Base-by-base conservation (phyloP, 2,797 vertebrate species). In the Pseudomugil gertrudae region DNA sequence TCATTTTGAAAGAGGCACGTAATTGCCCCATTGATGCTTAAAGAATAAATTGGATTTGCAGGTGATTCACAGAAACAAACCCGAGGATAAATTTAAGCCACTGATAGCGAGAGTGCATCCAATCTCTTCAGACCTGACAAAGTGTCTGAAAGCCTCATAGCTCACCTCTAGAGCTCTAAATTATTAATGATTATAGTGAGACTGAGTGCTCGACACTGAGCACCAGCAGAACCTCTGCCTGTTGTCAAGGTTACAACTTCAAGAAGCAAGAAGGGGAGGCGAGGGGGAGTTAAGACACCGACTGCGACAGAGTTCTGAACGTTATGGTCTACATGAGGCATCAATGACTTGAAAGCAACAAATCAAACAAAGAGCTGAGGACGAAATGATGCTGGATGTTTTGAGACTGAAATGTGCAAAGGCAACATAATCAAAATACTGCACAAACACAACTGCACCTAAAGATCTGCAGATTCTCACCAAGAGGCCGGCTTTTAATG, bases 211-310 rank as follows among this genome's bases (percentile, higher is more conserved):
- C 79, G 53, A 85, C 84, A 83, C 87, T 75, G 83, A 78, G 83
- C 87, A 88, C 84, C 87, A 64, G 84, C 84, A 80, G 85, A 92
- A 92, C 86, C 90, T 91, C 89, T 84, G 92, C 89, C 88, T 90
- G 94, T 95, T 90, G 94, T 92, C 93, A 95, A 94, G 94, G 94
- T 93, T 94, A 94, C 94, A 85, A 89, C 91, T 88, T 82, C 85
- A 83, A 84, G 81, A 90, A 85, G 87, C 88, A 69, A 80, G 73
- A 30, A 15, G 74, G 67, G 69, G 1, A 40, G 47, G 26, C 9
- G 38, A 30, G 60, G 53, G 45, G 72, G 53, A 63, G 74, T 69
- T 58, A 80, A 87, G 63, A 78, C 67, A 78, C 70, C 60, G 69
- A 84, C 69, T 69, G 60, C 60, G 72, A 84, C 68, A 74, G 60